A percentile compares a stretch with the other conserved stretches of the same genome.
phyloP scores from a whole-genome alignment of 2,113 vertebrate species.

The Gulo gulo region DNA sequence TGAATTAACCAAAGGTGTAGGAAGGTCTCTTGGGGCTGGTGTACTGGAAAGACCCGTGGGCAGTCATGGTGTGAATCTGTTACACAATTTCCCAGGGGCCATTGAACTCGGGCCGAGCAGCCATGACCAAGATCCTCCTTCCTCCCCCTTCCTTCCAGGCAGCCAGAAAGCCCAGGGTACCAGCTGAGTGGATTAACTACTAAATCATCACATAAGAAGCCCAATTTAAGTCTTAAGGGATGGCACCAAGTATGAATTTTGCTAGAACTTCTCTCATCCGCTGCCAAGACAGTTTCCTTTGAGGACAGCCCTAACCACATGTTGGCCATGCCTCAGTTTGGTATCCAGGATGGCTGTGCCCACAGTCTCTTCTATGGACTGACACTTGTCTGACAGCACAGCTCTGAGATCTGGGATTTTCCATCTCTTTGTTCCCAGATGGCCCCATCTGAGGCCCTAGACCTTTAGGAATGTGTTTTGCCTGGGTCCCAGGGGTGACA shows the following conservation, averaged over 20 bases:
- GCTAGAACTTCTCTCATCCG: constrained; percentile 14
- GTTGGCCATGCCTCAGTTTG: not conserved
- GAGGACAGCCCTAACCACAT: not conserved
- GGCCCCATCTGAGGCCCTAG: not conserved
- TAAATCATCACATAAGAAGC: not conserved
- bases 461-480: not conserved
- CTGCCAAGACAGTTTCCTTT: constrained; percentile 18
- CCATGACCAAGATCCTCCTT: not conserved
- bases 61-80: not conserved
- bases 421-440: not conserved
- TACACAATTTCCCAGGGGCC: not conserved
- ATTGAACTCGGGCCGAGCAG: not conserved
- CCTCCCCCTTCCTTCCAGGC: not conserved
- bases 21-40: not conserved
- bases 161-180: not conserved
- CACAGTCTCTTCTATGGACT: not conserved
- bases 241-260: not conserved
- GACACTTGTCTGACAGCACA: not conserved
- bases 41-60: not conserved
- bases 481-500: not conserved
- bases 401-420: not conserved
- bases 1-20: not conserved
- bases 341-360: not conserved
- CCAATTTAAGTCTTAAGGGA: not conserved
- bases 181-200: not conserved